A percentile compares a stretch with the other conserved stretches of the same genome.
These are phyloP conservation scores for Hymenopus coronatus DNA, from an alignment of 2,888 invertebrate genomes.

Conservation along the genomic window DNA sequence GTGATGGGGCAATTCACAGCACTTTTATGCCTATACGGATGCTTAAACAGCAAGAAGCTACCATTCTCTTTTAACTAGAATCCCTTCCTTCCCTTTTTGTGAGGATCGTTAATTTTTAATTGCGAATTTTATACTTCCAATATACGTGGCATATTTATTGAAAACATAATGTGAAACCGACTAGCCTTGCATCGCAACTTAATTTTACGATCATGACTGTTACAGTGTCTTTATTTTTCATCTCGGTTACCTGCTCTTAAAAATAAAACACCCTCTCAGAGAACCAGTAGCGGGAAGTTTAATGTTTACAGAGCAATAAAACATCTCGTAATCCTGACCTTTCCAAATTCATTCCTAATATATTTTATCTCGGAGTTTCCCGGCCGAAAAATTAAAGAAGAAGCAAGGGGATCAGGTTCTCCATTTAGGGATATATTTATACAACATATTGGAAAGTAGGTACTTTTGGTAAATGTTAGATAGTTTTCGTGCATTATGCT, in stretches of 20 bases:
- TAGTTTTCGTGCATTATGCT: no score
- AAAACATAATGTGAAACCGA: not conserved
- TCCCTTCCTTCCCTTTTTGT: not conserved
- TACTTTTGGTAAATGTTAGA: no score
- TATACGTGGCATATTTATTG: not conserved
- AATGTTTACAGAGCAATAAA: conserved; percentile 8
- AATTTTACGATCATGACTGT: not conserved
- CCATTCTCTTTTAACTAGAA: not conserved
- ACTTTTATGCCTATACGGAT: conserved; percentile 7
- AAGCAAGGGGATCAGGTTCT: no score
- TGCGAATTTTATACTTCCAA: not conserved
- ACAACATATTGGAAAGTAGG: no score
- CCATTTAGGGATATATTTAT: no score
- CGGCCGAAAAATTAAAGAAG: not conserved
- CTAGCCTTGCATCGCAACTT: not conserved
- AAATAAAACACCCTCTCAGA: not conserved
- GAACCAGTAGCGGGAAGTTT: not conserved
- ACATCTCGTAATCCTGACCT: conserved; percentile 1
- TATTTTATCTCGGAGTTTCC: not conserved
- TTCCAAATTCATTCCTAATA: not conserved
- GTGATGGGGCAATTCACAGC: conserved; percentile 21
- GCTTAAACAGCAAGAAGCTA: not conserved
- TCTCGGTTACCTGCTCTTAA: not conserved
- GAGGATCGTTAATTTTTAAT: not conserved
- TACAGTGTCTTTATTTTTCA: not conserved